A percentile compares a stretch with the other conserved stretches of the same genome.
phyloP scores from a whole-genome alignment of 2,888 invertebrate species.

The Lamellibrachia columna region DNA sequence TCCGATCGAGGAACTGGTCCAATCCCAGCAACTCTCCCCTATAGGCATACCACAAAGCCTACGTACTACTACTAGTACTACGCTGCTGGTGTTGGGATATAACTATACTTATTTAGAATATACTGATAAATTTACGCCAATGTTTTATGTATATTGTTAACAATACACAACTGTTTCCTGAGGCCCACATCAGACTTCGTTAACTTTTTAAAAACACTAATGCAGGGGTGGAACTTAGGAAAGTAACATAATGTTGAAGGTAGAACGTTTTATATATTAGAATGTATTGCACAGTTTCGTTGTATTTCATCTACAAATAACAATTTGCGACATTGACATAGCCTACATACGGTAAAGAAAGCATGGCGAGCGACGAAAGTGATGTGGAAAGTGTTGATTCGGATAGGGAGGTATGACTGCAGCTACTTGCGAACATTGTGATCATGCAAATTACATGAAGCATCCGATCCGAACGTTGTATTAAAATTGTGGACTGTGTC shows the following conservation, averaged over 20 bases:
- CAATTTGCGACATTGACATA: not conserved
- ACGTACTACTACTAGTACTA: too few relatives aligned
- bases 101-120: too few relatives aligned
- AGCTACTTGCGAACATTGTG: not conserved
- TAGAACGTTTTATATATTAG: not conserved
- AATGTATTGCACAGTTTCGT: not conserved
- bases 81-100: too few relatives aligned
- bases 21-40: too few relatives aligned
- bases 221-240: too few relatives aligned
- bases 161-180: too few relatives aligned
- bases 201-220: too few relatives aligned
- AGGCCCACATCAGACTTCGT: too few relatives aligned
- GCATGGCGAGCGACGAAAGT: slow-evolving; percentile 12
- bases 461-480: not conserved
- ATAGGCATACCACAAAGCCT: too few relatives aligned
- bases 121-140: too few relatives aligned
- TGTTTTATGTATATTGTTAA: too few relatives aligned
- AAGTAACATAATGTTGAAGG: not conserved
- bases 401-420: not conserved
- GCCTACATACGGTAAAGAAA: not conserved
- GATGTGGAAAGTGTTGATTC: slow-evolving; percentile 6
- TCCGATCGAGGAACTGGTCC: too few relatives aligned
- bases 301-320: not conserved
- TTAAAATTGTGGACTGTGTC: not conserved
- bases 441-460: not conserved